Evolutionary conservation across 2,888 invertebrate genomes (phyloP).

Genomic region (Heliconius hortense): DNA sequence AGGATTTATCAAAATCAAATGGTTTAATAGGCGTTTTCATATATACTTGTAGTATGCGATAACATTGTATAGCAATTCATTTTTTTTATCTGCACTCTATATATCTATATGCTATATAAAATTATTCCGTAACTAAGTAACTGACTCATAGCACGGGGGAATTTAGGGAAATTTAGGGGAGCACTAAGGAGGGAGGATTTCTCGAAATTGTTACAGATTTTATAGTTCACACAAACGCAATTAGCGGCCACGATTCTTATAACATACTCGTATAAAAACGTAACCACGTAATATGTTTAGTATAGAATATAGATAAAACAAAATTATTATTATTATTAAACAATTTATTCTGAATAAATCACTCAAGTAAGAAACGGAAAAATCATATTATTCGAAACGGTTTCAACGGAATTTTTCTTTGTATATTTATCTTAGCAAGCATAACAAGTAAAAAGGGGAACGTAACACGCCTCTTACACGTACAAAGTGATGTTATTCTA

Average conservation of each 20-base stretch:
- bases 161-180: too few species aligned
- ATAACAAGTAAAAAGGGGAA: slow-evolving; percentile 50
- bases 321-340: background rate
- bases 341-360: slow-evolving; percentile 29
- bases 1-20: too few species aligned
- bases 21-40: background rate
- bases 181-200: too few species aligned
- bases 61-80: background rate
- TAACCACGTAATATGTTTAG: background rate
- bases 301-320: background rate
- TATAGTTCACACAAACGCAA: too few species aligned
- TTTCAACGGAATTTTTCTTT: slow-evolving; percentile 45
- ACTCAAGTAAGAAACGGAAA: slow-evolving; percentile 37
- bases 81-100: too few species aligned
- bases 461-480: slow-evolving; percentile 42
- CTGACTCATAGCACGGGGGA: too few species aligned
- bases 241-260: too few species aligned
- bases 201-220: too few species aligned
- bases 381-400: slow-evolving; percentile 36
- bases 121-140: too few species aligned
- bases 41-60: too few species aligned
- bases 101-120: too few species aligned
- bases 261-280: background rate
- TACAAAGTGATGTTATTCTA: slow-evolving; percentile 46
- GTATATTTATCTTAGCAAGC: slow-evolving; percentile 49